Conservation (phyloP, 2,113 vertebrate species). For the Antechinus stuartii region DNA sequence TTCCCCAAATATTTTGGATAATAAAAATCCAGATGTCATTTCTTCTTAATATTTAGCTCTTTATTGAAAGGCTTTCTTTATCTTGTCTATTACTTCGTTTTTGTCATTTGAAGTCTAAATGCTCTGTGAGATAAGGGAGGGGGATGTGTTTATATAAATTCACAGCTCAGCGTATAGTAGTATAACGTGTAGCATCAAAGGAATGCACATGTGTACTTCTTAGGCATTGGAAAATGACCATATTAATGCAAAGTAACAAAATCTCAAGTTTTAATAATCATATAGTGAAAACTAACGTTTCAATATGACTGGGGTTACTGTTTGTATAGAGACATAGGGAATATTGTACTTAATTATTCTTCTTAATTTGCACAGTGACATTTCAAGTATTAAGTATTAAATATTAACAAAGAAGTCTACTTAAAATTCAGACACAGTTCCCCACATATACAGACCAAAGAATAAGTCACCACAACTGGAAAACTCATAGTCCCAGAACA, state of each 20-base stretch:
- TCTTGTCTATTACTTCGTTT: too few species aligned
- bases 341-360: background rate
- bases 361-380: background rate
- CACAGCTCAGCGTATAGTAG: background rate
- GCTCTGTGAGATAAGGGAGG: background rate
- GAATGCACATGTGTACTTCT: background rate
- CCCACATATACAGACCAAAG: background rate
- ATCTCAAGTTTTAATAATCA: background rate
- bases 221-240: background rate
- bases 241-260: background rate
- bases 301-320: background rate
- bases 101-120: background rate
- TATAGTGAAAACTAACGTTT: background rate
- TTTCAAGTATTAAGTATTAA: background rate
- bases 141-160: background rate
- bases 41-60: background rate
- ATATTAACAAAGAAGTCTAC: background rate
- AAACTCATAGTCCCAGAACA: background rate
- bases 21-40: background rate
- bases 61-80: accelerated
- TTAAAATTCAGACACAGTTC: background rate
- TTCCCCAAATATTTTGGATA: background rate
- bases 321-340: background rate
- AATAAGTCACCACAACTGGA: background rate
- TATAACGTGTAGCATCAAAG: background rate